Evolutionary conservation across 2,888 invertebrate species (phyloP), one percentile per base, ranked within the genome.

Genomic region (Marronus borbonicus): DNA sequence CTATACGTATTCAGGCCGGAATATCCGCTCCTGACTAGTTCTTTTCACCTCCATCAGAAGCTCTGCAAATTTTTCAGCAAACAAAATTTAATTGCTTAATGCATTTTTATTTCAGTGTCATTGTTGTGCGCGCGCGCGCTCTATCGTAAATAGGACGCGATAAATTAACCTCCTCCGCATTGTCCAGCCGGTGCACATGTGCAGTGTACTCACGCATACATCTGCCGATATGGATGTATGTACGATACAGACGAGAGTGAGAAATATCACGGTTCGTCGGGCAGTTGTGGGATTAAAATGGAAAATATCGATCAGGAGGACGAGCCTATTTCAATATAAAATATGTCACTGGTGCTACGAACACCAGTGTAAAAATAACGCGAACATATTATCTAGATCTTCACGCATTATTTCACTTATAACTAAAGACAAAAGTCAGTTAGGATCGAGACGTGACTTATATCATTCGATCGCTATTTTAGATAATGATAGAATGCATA

Each of bases 11-110:
- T 5, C 5, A 36, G 31, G 31, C 5, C 5, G 44, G 44, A 2
- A 44, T 44, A 44, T 44, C 0, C 44, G 10, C 44, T 44, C 8
- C 8, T 2, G 44, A 2, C 8, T 44, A 44, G 8, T 12, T 44
- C 8, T 44, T 36, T 36, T 36, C 31, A 5, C 31, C 31, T 44
- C 44, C 44, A 1, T 12, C 12, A 44, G 44, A 39, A 39, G 55
- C 55, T 20, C 12, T 20, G 55, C 55, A 55, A 58, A 52, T 70
- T 58, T 31, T 70, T 55, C 70, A 58, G 58, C 55, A 70, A 70
- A 70, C 55, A 55, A 20, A 70, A 58, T 70, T 70, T 70, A 70
- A 70, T 70, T 70, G 58, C 55, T 70, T 55, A 55, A 70, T 70
- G 70, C 70, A 70, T 70, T 70, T 70, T 70, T 55, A 17, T 12